Percentiles rank a stretch among this genome's conserved stretches.
Evolutionary conservation across 2,888 invertebrate species (phyloP).

Genomic region (Hydrotaea cyrtoneurina): DNA sequence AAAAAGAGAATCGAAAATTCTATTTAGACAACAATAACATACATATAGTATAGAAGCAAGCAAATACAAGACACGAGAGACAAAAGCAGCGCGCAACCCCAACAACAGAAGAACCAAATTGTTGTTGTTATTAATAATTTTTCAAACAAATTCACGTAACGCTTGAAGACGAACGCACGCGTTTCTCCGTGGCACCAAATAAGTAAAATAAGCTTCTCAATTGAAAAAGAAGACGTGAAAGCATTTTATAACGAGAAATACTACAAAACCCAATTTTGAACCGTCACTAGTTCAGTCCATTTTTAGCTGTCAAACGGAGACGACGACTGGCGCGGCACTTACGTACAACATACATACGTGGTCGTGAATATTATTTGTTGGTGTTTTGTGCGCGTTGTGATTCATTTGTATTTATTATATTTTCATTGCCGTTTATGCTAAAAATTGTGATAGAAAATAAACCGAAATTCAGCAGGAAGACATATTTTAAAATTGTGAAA

Average conservation of each 20-base stretch:
- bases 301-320: conserved; percentile 30
- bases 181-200: not conserved
- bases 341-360: conserved; percentile 1
- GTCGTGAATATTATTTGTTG: conserved; percentile 33
- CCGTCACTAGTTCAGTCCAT: conserved; percentile 32
- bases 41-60: not conserved
- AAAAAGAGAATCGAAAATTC: too few relatives aligned
- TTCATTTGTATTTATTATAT: conserved; percentile 47
- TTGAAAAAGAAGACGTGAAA: not conserved
- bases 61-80: conserved; percentile 23
- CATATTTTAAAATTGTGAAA: conserved; percentile 20
- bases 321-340: not conserved
- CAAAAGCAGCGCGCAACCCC: conserved; percentile 2
- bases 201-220: conserved; percentile 20
- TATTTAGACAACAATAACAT: too few relatives aligned
- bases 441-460: conserved; percentile 5
- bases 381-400: conserved; percentile 2
- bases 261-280: conserved; percentile 4
- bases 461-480: not conserved
- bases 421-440: conserved; percentile 13
- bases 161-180: conserved; percentile 60
- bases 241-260: not conserved
- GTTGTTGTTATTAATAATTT: conserved; percentile 58
- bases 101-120: conserved; percentile 39
- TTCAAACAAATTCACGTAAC: conserved; percentile 59